Base-by-base conservation (phyloP, 2,888 invertebrate species). In the Octodonta nipae region DNA sequence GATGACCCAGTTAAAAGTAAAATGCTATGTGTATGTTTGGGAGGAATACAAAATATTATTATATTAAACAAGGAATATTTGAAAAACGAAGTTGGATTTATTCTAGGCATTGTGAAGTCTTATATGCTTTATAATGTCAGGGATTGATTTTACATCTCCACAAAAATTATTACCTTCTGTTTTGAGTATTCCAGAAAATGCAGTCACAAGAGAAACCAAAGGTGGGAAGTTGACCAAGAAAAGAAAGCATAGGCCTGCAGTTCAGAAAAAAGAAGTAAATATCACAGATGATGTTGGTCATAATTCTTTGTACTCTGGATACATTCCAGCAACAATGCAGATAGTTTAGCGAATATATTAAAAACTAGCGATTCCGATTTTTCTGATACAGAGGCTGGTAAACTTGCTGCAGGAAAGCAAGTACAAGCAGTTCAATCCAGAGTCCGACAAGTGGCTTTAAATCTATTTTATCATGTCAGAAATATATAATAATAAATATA, bases 351-450 rank as follows among this genome's bases (percentile, higher is more conserved):
- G 5, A 33, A 28, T 28, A 34, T 29, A 28, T 13, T 63, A 1
- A 50, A 67, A 45, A 75, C 74, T 0, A 77, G 76, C 45, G 78
- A 79, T 47, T 78, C 78, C 0, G 78, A 78, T 51, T 67, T 71
- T 56, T 76, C 76, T 0, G 77, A 78, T 54, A 60, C 68, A 1
- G 77, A 77, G 50, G 65, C 59, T 33, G 66, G 63, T 12, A 54
- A 51, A 36, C 42, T 42, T 3, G 53, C 49, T 1, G 57, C 54
- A 44, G 27, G 55, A 4, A 31, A 31, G 7, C 46, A 50, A 10
- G 52, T 67, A 20, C n/a, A n/a, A n/a, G n/a, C n/a, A n/a, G n/a
- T n/a, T n/a, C 69, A 70, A 48, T 69, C 73, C 8, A 73, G 73
- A 60, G 70, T 82, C 2, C 66, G 84, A 27, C 70, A 78, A 46